phyloP scores from a whole-genome alignment of 2,888 invertebrate genomes.

The Gortyna flavago region DNA sequence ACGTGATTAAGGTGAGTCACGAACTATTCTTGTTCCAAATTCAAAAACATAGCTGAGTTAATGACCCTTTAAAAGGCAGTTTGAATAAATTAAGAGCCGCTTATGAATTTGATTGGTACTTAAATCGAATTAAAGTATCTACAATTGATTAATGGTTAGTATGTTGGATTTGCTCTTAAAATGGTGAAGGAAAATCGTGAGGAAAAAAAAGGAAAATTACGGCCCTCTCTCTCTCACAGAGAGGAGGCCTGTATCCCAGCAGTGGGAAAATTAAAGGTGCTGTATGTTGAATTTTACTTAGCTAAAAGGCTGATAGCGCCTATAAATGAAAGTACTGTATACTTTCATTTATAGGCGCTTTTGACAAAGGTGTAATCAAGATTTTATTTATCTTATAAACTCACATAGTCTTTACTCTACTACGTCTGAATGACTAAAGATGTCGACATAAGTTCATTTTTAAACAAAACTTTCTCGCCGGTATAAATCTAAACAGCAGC shows the following conservation, averaged over 20 bases:
- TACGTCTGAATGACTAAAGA: neutral
- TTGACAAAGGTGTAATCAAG: neutral
- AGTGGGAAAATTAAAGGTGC: neutral
- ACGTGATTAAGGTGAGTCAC: constrained; percentile 37
- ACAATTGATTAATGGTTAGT: constrained; percentile 6
- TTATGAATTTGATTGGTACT: constrained; percentile 38
- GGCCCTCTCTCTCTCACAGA: neutral
- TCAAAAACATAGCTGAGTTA: constrained; percentile 41
- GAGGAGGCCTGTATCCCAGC: neutral
- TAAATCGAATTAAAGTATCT: constrained; percentile 24
- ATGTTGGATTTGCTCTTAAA: neutral
- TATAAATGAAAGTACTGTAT: no score
- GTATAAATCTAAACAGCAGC: constrained; percentile 24
- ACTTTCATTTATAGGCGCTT: neutral
- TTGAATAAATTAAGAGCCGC: constrained; percentile 46
- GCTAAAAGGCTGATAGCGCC: neutral
- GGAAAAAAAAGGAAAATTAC: neutral
- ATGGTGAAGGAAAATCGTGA: neutral
- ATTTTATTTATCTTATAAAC: neutral
- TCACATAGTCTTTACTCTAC: neutral
- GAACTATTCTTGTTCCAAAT: constrained; percentile 41
- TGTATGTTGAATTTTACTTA: neutral
- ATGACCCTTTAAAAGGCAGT: constrained; percentile 40
- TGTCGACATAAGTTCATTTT: neutral
- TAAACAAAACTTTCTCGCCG: constrained; percentile 40